Evolutionary conservation across 2,113 vertebrate species (phyloP).

Genomic region (Prunella himalayana): DNA sequence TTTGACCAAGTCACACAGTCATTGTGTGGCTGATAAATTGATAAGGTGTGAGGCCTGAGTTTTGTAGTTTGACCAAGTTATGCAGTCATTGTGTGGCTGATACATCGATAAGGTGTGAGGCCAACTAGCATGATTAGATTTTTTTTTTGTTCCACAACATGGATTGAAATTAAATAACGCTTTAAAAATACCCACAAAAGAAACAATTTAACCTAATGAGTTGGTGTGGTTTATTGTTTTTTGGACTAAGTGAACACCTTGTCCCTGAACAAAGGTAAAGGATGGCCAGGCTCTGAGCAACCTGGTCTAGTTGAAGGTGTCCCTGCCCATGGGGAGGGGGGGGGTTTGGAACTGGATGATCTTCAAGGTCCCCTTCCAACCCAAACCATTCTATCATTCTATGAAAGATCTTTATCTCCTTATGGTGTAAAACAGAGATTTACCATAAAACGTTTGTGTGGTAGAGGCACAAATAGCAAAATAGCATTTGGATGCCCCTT

Average conservation of each 20-base stretch:
- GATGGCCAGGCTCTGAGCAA: neutral
- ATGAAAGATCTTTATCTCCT: neutral
- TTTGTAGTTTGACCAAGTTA: neutral
- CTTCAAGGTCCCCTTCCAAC: neutral
- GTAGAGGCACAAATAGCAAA: neutral
- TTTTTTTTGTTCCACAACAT: accelerated
- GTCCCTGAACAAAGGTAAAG: neutral
- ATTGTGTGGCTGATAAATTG: neutral
- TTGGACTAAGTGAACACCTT: neutral
- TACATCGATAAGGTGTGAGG: neutral
- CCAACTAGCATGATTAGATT: neutral
- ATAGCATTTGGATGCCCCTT: neutral
- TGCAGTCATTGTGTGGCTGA: accelerated
- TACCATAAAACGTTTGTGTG: accelerated
- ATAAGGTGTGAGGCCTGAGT: neutral
- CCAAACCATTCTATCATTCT: neutral
- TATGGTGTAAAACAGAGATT: neutral
- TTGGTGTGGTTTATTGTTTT: neutral
- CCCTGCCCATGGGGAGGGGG: neutral
- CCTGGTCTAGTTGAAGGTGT: neutral
- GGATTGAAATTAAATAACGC: neutral
- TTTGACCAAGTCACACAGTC: neutral
- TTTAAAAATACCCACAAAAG: neutral
- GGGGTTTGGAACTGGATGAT: neutral
- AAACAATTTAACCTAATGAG: neutral